Conservation (phyloP, 2,888 invertebrate species). For the Malacosoma neustria region DNA sequence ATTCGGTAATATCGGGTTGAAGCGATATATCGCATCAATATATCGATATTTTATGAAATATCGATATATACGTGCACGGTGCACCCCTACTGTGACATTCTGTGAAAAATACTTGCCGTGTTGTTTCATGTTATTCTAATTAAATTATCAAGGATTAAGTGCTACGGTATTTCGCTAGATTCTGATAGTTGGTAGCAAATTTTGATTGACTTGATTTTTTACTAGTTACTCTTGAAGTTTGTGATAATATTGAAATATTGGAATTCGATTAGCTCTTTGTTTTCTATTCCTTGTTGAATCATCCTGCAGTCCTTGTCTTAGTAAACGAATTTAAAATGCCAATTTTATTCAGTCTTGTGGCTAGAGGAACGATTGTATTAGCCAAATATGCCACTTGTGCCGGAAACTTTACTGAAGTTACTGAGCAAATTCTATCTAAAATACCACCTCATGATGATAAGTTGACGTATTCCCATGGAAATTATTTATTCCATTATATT, state of each 20-base stretch:
- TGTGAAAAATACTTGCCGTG: too few relatives aligned
- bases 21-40: too few relatives aligned
- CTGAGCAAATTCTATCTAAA: slow-evolving; percentile 91
- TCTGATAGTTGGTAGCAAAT: too few relatives aligned
- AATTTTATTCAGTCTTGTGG: slow-evolving; percentile 91
- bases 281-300: slow-evolving; percentile 21
- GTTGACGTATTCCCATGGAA: slow-evolving; percentile 94
- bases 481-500: slow-evolving; percentile 94
- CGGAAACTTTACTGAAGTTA: slow-evolving; percentile 96
- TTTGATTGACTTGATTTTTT: too few relatives aligned
- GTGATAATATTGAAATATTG: slow-evolving; percentile 5
- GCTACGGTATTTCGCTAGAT: too few relatives aligned
- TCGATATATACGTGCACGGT: too few relatives aligned
- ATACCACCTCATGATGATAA: slow-evolving; percentile 93
- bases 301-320: too few relatives aligned
- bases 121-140: too few relatives aligned
- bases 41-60: too few relatives aligned
- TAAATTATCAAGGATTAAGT: too few relatives aligned
- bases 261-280: slow-evolving; percentile 5
- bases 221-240: background rate
- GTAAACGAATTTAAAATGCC: slow-evolving; percentile 79
- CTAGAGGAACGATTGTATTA: slow-evolving; percentile 88
- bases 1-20: too few relatives aligned
- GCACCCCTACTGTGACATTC: too few relatives aligned
- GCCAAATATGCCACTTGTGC: slow-evolving; percentile 94